Conservation (phyloP, 2,888 invertebrate genomes). For the Monochamus alternatus region DNA sequence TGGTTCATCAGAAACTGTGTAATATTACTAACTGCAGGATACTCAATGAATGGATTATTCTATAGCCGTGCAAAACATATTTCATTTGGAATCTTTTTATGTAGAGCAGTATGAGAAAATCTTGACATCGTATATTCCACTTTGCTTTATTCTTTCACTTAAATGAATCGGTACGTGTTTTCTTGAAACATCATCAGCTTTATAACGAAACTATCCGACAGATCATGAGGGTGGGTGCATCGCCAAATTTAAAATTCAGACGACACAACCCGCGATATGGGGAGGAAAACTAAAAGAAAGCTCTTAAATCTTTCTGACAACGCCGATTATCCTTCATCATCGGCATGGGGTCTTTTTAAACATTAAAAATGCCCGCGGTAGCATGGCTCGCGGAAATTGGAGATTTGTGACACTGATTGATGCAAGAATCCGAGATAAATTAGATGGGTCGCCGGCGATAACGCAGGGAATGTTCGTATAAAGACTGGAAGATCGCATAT, state of each 20-base stretch:
- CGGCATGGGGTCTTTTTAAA: conserved; percentile 27
- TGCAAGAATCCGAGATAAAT: conserved; percentile 57
- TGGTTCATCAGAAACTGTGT: too few relatives aligned
- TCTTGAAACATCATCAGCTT: too few relatives aligned
- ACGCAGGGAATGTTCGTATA: conserved; percentile 30
- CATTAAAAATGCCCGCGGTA: conserved; percentile 32
- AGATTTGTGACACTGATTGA: conserved; percentile 59
- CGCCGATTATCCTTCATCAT: conserved; percentile 52
- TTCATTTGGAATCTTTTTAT: too few relatives aligned
- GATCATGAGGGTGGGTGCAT: neutral
- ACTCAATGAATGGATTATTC: too few relatives aligned
- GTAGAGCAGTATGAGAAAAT: too few relatives aligned
- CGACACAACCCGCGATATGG: conserved; percentile 13
- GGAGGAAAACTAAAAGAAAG: conserved; percentile 38
- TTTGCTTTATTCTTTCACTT: too few relatives aligned
- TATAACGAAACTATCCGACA: too few relatives aligned
- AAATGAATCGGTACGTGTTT: too few relatives aligned
- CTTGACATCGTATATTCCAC: too few relatives aligned
- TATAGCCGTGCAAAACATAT: too few relatives aligned
- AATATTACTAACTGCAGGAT: too few relatives aligned
- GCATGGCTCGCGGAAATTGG: conserved; percentile 54
- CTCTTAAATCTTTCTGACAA: conserved; percentile 49
- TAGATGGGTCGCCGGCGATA: conserved; percentile 52
- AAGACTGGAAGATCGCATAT: conserved; percentile 33
- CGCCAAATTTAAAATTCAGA: conserved; percentile 30